Conservation (phyloP, 1,140 invertebrate species). For the Pseudachorutes palmiensis region DNA sequence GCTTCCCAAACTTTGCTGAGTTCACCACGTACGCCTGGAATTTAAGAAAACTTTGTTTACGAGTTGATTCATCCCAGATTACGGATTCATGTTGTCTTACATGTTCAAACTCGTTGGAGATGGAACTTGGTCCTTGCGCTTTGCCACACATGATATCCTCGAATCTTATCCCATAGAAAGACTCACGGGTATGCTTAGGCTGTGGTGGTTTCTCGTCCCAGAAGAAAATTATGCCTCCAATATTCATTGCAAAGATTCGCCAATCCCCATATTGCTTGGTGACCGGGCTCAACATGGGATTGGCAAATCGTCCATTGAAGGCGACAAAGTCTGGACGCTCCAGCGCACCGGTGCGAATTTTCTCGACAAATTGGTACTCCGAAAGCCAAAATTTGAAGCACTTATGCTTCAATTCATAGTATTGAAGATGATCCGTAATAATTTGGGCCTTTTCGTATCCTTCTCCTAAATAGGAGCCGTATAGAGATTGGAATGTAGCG, state of each 20-base stretch:
- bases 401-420: background rate
- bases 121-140: too few relatives aligned
- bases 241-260: background rate
- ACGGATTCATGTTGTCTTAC: background rate
- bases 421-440: background rate
- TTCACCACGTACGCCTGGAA: background rate
- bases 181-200: background rate
- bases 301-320: background rate
- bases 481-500: background rate
- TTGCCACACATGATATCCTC: background rate
- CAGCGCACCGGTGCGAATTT: background rate
- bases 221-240: background rate
- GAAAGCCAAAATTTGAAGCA: background rate
- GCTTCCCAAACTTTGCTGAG: background rate
- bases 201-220: background rate
- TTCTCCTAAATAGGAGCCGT: background rate
- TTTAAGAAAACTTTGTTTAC: background rate
- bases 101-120: background rate
- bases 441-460: background rate
- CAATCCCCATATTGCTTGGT: background rate
- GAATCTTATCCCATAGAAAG: background rate
- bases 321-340: background rate
- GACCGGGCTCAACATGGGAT: background rate
- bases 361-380: background rate
- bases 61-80: background rate